Conservation (phyloP, 2,113 vertebrate species). For the Gadus chalcogrammus region DNA sequence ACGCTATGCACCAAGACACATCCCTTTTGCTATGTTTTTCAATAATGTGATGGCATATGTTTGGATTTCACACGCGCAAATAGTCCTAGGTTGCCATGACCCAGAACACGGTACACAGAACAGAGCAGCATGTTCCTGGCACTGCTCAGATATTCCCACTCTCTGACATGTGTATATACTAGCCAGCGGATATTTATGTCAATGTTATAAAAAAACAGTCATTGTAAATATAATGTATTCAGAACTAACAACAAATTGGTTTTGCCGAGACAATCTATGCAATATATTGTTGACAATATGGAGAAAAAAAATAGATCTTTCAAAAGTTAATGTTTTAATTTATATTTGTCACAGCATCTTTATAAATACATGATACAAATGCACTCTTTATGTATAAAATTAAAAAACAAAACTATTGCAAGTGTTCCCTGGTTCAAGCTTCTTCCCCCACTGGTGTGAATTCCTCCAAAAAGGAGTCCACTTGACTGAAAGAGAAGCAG, state of each 20-base stretch:
- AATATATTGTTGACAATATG: slow-evolving; percentile 35
- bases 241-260: slow-evolving; percentile 15
- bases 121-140: slow-evolving; percentile 35
- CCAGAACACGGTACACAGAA: slow-evolving; percentile 32
- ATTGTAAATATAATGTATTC: slow-evolving; percentile 62
- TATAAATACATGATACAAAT: slow-evolving; percentile 32
- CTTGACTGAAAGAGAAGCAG: slow-evolving; percentile 52
- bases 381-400: slow-evolving; percentile 52
- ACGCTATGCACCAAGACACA: slow-evolving; percentile 9
- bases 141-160: slow-evolving; percentile 34
- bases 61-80: neutral
- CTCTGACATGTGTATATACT: slow-evolving; percentile 60
- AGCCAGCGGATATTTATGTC: slow-evolving; percentile 29
- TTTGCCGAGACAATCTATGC: slow-evolving; percentile 32
- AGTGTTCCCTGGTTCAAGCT: slow-evolving; percentile 15
- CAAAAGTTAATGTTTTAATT: slow-evolving; percentile 18
- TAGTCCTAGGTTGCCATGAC: slow-evolving; percentile 22
- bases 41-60: too few species aligned
- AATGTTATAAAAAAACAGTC: slow-evolving; percentile 31
- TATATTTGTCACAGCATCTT: slow-evolving; percentile 48
- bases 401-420: slow-evolving; percentile 26
- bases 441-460: slow-evolving; percentile 28
- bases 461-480: slow-evolving; percentile 57
- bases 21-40: neutral
- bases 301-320: slow-evolving; percentile 16